Conservation (phyloP, 2,797 vertebrate genomes). For the Synanceia verrucosa region DNA sequence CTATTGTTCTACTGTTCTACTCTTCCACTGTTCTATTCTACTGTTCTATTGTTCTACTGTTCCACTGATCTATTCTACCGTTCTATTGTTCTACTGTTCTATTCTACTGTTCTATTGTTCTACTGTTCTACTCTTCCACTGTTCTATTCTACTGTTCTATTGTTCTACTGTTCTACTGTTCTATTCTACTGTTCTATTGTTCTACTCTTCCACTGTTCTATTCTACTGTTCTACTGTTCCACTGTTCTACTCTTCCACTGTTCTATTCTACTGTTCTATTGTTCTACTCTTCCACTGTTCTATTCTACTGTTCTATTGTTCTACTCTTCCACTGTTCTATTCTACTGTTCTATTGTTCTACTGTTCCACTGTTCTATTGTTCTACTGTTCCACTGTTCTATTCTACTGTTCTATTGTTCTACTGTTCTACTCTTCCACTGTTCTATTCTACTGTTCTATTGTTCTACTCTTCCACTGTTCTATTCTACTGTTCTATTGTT, state of each 20-base stretch:
- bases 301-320: not conserved
- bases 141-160: not conserved
- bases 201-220: not conserved
- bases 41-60: not conserved
- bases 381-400: not conserved
- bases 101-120: not conserved
- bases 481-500: too few species aligned
- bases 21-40: not conserved
- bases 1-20: too few species aligned
- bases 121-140: too few species aligned
- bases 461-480: not conserved
- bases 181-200: not conserved
- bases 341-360: not conserved
- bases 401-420: not conserved
- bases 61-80: too few species aligned
- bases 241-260: not conserved
- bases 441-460: not conserved
- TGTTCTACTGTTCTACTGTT: not conserved
- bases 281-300: not conserved
- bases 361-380: not conserved
- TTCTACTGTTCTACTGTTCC: not conserved
- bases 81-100: too few species aligned
- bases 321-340: not conserved
- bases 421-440: not conserved
- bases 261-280: not conserved